Base-by-base conservation (phyloP, 2,888 invertebrate species). In the Sminthurinus aureus region DNA sequence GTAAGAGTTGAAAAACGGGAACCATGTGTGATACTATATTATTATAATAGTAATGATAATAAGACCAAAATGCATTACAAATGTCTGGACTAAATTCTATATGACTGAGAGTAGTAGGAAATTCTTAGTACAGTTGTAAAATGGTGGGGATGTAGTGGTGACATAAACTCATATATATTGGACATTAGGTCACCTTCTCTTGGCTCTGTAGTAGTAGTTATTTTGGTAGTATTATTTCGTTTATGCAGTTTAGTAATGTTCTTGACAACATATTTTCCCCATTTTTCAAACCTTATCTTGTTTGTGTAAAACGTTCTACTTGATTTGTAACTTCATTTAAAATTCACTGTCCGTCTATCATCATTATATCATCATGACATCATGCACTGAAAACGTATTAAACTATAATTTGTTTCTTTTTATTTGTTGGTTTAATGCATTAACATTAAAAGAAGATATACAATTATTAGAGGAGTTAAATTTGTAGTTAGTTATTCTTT, bases 291-390 rank as follows among this genome's bases (percentile, higher is more conserved):
- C 58, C 58, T 58, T 58, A 58, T 58, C 58, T 58, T 58, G 58
- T 58, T 58, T 58, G 58, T 58, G 58, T 58, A 15, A 58, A 58
- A 38, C 6, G 58, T 58, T 58, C 58, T 58, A 11, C 58, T 58
- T 11, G 58, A 58, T 58, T 58, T 58, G 9, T 58, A 58, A 58
- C 58, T 58, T 38, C 38, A 38, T 38, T 38, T 18, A 58, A 58
- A 58, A 18, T 6, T 38, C 38, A 38, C 38, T 4, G 38, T 6
- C 6, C 6, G 38, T 38, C 38, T 38, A 1, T 38, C 58, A n/a
- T n/a, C n/a, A n/a, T n/a, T n/a, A n/a, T n/a, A n/a, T 58, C 58
- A 58, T 58, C 58, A 58, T 58, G 58, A 58, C 58, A 58, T 58
- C 58, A 58, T 58, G 18, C 58, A 18, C 58, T 58, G 58, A 58